A percentile compares a stretch with the other conserved stretches of the same genome.
These are phyloP conservation scores for Pedetes capensis DNA, from an alignment of 2,113 vertebrate species.

Conservation along the genomic window DNA sequence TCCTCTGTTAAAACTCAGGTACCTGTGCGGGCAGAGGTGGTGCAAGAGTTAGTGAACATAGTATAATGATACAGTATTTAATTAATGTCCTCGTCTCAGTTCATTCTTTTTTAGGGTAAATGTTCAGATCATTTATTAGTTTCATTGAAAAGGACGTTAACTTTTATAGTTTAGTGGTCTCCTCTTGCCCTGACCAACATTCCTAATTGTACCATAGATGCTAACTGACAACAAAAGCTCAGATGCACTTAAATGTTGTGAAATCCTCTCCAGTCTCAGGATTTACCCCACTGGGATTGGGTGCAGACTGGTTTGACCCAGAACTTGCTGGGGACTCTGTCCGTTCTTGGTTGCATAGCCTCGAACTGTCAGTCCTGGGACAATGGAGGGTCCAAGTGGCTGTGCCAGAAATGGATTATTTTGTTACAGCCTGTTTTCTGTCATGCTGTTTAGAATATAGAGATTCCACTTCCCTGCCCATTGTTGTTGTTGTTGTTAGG, in stretches of 20 bases:
- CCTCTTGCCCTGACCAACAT: background rate
- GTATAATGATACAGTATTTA: background rate
- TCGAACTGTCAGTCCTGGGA: background rate
- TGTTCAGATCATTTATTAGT: background rate
- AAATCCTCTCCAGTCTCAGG: background rate
- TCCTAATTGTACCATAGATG: constrained; percentile 8
- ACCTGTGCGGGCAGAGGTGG: background rate
- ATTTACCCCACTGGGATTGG: background rate
- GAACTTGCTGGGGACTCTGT: background rate
- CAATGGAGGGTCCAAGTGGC: constrained; percentile 4
- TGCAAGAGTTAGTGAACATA: background rate
- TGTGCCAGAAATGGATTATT: constrained; percentile 62
- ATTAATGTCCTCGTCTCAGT: background rate
- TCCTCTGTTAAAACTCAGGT: background rate
- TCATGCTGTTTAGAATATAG: constrained; percentile 61
- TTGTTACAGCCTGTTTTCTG: constrained; percentile 64
- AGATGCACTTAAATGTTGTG: background rate
- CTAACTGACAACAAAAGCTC: background rate
- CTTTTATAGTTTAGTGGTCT: background rate
- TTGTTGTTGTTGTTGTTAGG: too few relatives aligned
- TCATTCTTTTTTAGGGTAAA: constrained; percentile 1
- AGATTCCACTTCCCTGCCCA: constrained; percentile 35
- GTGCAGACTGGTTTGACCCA: constrained; percentile 5
- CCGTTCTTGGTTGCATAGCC: constrained; percentile 1
- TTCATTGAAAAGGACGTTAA: background rate